Percentiles rank a stretch among this genome's conserved stretches.
phyloP scores from a whole-genome alignment of 2,797 vertebrate species.

The Gymnocypris eckloni region DNA sequence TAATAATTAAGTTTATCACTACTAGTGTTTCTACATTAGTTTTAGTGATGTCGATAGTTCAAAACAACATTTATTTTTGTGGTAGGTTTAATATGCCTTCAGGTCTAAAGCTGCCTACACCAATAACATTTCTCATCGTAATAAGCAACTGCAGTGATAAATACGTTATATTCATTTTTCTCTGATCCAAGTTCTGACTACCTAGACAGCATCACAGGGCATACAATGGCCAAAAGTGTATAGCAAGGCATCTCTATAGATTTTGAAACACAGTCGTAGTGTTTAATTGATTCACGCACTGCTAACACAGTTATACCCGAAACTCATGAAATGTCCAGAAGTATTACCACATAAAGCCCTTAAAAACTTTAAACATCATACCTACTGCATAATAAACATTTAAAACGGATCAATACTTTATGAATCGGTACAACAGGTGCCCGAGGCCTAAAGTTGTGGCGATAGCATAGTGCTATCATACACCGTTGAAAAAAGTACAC shows the following conservation, averaged over 20 bases:
- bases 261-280: background rate
- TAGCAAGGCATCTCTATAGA: background rate
- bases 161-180: background rate
- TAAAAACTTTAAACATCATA: background rate
- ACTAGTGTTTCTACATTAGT: background rate
- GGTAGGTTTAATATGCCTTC: background rate
- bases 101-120: background rate
- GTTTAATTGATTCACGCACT: background rate
- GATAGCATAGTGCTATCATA: slow-evolving; percentile 7
- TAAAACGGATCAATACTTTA: background rate
- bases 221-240: background rate
- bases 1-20: background rate
- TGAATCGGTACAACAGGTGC: slow-evolving; percentile 26
- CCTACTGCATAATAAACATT: background rate
- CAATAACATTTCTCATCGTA: background rate
- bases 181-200: background rate
- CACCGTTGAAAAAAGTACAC: no score
- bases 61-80: background rate
- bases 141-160: background rate
- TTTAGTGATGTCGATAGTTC: background rate
- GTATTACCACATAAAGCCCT: background rate
- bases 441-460: slow-evolving; percentile 33
- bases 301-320: background rate
- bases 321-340: background rate
- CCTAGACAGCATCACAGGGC: background rate